These are phyloP conservation scores for Centropyge bicolor DNA, from an alignment of 2,797 vertebrate genomes.

Conservation along the genomic window DNA sequence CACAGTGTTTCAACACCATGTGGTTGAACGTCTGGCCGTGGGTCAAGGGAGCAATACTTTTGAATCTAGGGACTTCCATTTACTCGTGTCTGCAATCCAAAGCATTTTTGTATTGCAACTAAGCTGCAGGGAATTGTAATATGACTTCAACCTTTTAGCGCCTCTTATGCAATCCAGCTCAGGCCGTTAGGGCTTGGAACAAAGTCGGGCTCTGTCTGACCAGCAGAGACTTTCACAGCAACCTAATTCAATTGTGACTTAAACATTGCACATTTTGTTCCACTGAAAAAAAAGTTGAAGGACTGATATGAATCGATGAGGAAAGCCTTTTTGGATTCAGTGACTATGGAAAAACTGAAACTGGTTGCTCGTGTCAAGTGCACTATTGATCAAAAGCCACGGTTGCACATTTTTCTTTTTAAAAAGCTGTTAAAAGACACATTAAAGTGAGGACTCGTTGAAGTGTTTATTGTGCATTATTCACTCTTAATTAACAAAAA, in stretches of 20 bases:
- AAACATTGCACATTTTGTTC: constrained; percentile 39
- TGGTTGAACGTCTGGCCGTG: not conserved
- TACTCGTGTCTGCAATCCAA: not conserved
- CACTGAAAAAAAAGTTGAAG: constrained; percentile 18
- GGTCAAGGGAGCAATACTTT: not conserved
- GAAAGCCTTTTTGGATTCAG: constrained; percentile 28
- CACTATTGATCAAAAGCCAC: constrained; percentile 1
- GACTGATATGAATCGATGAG: constrained; percentile 30
- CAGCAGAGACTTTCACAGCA: not conserved
- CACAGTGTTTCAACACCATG: not conserved
- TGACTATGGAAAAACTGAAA: constrained; percentile 43
- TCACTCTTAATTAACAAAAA: constrained; percentile 39
- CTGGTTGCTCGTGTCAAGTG: constrained; percentile 13
- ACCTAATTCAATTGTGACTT: constrained; percentile 28
- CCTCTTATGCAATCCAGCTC: constrained; percentile 1
- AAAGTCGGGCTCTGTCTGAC: not conserved
- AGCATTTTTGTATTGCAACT: not conserved
- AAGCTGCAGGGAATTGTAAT: not conserved
- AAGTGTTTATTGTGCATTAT: not conserved
- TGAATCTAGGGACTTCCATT: not conserved
- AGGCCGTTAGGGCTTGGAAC: not conserved
- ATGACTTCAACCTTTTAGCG: not conserved
- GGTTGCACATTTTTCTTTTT: not conserved
- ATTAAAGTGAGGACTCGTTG: not conserved
- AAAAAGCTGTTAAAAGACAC: not conserved